Conservation (phyloP, 2,888 invertebrate genomes). For the Coenonympha glycerion region DNA sequence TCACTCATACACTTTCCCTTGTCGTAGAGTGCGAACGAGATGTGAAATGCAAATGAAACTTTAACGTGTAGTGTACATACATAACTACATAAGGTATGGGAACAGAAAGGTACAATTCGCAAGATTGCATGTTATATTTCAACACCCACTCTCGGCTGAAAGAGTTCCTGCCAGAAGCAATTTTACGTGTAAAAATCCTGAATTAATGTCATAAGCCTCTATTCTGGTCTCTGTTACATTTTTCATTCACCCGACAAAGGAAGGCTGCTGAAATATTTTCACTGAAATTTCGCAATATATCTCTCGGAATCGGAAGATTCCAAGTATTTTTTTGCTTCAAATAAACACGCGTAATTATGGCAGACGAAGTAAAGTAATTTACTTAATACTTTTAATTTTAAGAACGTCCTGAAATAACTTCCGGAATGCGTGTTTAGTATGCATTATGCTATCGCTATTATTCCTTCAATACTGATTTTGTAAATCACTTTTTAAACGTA, state of each 20-base stretch:
- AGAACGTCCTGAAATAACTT: not conserved
- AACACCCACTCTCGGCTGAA: not conserved
- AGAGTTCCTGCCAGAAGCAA: not conserved
- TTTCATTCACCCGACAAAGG: conserved; percentile 3
- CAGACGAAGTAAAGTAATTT: too few relatives aligned
- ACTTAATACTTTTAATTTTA: not conserved
- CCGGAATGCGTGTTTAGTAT: conserved; percentile 1
- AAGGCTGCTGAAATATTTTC: conserved; percentile 1
- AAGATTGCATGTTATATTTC: conserved; percentile 44
- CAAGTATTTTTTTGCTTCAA: too few relatives aligned
- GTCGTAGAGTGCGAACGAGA: too few relatives aligned
- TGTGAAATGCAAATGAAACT: too few relatives aligned
- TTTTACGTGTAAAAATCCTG: not conserved
- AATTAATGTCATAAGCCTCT: conserved; percentile 1
- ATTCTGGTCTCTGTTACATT: conserved; percentile 1
- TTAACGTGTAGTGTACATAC: too few relatives aligned
- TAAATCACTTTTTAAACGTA: conserved; percentile 8
- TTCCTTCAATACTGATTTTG: conserved; percentile 3
- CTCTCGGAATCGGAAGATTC: not conserved
- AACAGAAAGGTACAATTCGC: conserved; percentile 53
- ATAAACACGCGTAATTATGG: too few relatives aligned
- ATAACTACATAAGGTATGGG: too few relatives aligned
- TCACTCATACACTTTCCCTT: too few relatives aligned
- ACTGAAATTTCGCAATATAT: not conserved
- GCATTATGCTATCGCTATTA: not conserved